phyloP scores from a whole-genome alignment of 2,888 invertebrate species.

The Heliconius charithonia region DNA sequence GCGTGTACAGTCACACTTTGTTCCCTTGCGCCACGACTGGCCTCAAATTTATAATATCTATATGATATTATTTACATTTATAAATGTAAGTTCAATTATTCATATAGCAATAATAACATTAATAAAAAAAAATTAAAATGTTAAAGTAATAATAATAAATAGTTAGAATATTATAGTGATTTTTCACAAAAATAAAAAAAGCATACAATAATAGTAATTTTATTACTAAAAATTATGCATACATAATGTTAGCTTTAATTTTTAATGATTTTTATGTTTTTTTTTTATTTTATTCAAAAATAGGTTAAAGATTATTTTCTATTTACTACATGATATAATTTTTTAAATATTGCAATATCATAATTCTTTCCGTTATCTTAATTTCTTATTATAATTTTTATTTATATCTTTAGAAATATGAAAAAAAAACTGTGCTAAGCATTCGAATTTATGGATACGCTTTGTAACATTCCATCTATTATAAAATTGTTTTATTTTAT shows the following conservation, averaged over 20 bases:
- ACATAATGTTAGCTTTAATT: neutral
- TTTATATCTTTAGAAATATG: neutral
- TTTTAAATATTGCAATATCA: neutral
- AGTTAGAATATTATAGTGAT: neutral
- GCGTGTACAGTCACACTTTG: too few species aligned
- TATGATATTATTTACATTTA: neutral
- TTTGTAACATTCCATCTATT: neutral
- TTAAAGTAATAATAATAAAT: neutral
- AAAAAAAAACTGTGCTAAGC: neutral
- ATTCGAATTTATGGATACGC: too few species aligned
- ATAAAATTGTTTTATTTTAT: neutral
- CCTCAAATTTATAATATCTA: neutral
- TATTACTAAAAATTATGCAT: too few species aligned
- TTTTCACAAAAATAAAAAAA: neutral
- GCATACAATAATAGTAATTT: neutral
- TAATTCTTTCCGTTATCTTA: neutral
- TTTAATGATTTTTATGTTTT: neutral
- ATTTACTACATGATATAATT: neutral
- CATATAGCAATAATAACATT: neutral
- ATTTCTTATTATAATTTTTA: neutral
- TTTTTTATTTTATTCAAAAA: neutral
- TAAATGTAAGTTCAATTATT: neutral
- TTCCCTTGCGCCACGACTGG: too few species aligned
- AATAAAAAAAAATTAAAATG: neutral
- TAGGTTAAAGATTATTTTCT: neutral